Base-by-base conservation (phyloP, 2,888 invertebrate genomes). In the Drosophila subquinaria region DNA sequence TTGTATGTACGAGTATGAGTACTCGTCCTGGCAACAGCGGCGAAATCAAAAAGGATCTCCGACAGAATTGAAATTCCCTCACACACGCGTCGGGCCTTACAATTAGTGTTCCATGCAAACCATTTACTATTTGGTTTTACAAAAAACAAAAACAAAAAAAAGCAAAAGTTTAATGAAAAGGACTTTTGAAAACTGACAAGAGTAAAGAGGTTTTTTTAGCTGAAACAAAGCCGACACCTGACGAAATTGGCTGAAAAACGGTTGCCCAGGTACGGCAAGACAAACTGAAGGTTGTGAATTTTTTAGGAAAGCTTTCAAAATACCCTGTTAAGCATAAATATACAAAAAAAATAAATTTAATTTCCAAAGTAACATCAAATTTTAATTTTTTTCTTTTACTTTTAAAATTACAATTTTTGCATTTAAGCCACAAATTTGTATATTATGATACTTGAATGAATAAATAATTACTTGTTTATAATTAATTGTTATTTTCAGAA, bases 11-110 rank as follows among this genome's bases (percentile, higher is more conserved):
- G 5, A 5, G 45, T 55, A 30, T 1, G 5, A 5, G 5, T 5
- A 6, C 27, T 27, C 27, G 27, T 27, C 27, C 57, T 36, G 35
- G 50, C 27, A 15, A 13, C 45, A 51, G 50, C 48, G 53, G 36
- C 40, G 42, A 62, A 71, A 61, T 56, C 84, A 65, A 89, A 81
- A 43, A 66, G 63, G 43, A 67, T 68, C 69, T 61, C 17, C 15
- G 48, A 51, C 45, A 42, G 50, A 68, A 66, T 79, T 50, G 57
- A 52, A n/a, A 36, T 42, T n/a, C 43, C 9, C 9, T 8, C 48
- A 35, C 30, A 35, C 30, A 8, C 30, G 13, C 57, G 48, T 23
- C 63, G 48, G 40, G 17, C 56, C 56, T 52, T 23, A 62, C 81
- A 77, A 77, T 80, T 77, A 77, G 50, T 47, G 40, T 9, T 30